Conservation (phyloP, 2,888 invertebrate species). For the Rhingia rostrata region DNA sequence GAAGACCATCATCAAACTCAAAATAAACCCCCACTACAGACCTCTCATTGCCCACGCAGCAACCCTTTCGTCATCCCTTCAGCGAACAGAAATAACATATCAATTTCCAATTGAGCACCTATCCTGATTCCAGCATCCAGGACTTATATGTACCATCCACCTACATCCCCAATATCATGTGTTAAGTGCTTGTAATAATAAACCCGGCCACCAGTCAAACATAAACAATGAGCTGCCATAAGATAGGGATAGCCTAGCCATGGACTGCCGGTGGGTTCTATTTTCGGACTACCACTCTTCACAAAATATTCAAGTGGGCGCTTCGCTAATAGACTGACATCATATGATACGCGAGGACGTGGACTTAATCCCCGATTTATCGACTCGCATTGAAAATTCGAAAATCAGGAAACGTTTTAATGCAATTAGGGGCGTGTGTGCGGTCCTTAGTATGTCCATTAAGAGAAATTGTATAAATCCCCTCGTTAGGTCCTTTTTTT, state of each 20-base stretch:
- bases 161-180: slow-evolving; percentile 26
- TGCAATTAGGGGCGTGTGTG: slow-evolving; percentile 66
- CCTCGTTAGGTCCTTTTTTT: slow-evolving; percentile 52
- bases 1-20: slow-evolving; percentile 30
- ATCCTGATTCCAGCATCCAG: slow-evolving; percentile 31
- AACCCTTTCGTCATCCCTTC: slow-evolving; percentile 29
- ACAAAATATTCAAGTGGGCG: slow-evolving; percentile 35
- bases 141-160: not conserved
- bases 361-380: slow-evolving; percentile 51
- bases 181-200: slow-evolving; percentile 64
- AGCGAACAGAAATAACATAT: slow-evolving; percentile 31
- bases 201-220: slow-evolving; percentile 37
- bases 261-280: slow-evolving; percentile 43
- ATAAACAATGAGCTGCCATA: slow-evolving; percentile 19
- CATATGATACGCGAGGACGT: slow-evolving; percentile 10
- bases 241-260: not conserved
- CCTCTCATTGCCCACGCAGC: slow-evolving; percentile 16
- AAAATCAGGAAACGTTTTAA: slow-evolving; percentile 50
- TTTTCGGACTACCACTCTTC: slow-evolving; percentile 58
- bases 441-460: slow-evolving; percentile 63
- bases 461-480: slow-evolving; percentile 56
- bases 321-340: slow-evolving; percentile 55
- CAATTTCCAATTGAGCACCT: slow-evolving; percentile 62
- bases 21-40: slow-evolving; percentile 18
- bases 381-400: slow-evolving; percentile 32